These are phyloP conservation scores for Gorsachius magnificus DNA, from an alignment of 2,797 vertebrate genomes.

Conservation along the genomic window DNA sequence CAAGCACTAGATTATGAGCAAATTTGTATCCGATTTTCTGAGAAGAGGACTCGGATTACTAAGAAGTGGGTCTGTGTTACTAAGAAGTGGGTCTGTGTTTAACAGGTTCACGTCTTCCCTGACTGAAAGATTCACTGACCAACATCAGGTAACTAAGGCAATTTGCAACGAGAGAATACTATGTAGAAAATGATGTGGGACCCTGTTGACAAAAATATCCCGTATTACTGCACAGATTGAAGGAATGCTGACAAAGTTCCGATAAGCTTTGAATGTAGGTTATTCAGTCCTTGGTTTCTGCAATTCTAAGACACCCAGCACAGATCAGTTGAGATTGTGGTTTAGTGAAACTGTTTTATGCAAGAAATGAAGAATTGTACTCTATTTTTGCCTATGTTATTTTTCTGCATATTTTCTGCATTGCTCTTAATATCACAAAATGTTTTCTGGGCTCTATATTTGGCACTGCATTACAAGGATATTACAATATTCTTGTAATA, in stretches of 20 bases:
- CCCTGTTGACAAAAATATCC: not conserved
- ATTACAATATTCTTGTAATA: not conserved
- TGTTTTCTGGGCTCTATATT: not conserved
- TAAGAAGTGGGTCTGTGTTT: not conserved
- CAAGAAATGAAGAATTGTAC: not conserved
- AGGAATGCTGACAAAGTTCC: not conserved
- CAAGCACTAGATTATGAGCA: not conserved
- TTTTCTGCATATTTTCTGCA: not conserved
- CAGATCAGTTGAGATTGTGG: rapidly evolving
- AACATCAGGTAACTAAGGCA: not conserved
- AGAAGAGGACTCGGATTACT: rapidly evolving
- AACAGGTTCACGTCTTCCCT: not conserved
- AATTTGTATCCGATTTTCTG: not conserved
- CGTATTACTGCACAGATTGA: not conserved
- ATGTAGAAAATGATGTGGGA: rapidly evolving
- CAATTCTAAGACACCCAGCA: not conserved
- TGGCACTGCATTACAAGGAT: not conserved
- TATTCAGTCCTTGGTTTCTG: not conserved
- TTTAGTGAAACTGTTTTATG: not conserved
- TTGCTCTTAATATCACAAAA: not conserved
- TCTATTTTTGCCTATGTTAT: not conserved
- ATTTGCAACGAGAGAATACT: not conserved
- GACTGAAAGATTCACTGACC: not conserved
- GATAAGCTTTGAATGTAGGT: rapidly evolving
- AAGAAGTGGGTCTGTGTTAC: not conserved